Conservation (phyloP, 1,140 invertebrate genomes). For the Pollicipes pollicipes region DNA sequence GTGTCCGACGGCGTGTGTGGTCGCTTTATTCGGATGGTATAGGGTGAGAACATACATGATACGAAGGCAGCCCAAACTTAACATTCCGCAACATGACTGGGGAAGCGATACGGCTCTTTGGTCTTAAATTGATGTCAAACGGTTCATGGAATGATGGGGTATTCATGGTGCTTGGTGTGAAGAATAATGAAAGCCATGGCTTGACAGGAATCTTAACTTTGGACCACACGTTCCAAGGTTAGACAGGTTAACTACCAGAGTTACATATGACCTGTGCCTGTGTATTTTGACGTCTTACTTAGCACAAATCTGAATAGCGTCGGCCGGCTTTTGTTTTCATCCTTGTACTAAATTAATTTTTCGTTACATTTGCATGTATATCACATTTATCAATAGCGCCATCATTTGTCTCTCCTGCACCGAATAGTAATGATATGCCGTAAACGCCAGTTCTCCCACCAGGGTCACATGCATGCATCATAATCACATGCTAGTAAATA, state of each 20-base stretch:
- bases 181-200: too few relatives aligned
- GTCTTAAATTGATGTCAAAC: too few relatives aligned
- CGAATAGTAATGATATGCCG: not conserved
- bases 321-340: not conserved
- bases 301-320: not conserved
- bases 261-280: not conserved
- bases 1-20: too few relatives aligned
- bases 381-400: not conserved
- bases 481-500: not conserved
- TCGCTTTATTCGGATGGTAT: too few relatives aligned
- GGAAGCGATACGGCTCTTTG: too few relatives aligned
- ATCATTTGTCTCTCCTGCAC: not conserved
- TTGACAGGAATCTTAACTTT: too few relatives aligned
- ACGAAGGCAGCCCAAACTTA: too few relatives aligned
- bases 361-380: not conserved
- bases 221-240: not conserved
- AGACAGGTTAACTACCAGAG: not conserved
- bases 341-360: not conserved
- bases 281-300: constrained; percentile 1
- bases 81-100: too few relatives aligned
- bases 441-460: not conserved
- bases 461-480: not conserved
- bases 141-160: too few relatives aligned
- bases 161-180: too few relatives aligned
- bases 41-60: too few relatives aligned